phyloP scores from a whole-genome alignment of 2,888 invertebrate genomes.

The Desoria tigrina region DNA sequence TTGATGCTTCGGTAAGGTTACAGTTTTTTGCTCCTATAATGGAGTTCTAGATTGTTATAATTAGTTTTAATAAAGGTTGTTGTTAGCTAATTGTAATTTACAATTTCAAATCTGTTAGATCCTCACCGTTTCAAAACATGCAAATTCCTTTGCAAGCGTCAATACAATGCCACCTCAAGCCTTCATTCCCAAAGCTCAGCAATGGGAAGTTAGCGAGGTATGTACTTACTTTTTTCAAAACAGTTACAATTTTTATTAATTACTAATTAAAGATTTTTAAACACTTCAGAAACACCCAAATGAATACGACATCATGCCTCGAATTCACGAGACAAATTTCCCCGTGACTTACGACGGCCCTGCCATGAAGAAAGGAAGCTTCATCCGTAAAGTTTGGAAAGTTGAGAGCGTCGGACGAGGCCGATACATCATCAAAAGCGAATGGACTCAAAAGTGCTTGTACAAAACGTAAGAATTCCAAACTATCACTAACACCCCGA shows the following conservation, averaged over 20 bases:
- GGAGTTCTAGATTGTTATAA: not conserved
- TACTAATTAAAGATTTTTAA: not conserved
- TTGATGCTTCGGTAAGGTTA: conserved; percentile 41
- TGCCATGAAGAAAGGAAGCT: conserved; percentile 40
- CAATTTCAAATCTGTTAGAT: no score
- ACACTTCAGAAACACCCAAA: conserved; percentile 35
- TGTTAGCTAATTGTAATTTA: not conserved
- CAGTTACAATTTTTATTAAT: not conserved
- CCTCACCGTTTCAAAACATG: conserved; percentile 38
- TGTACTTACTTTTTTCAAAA: not conserved
- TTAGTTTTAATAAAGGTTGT: not conserved
- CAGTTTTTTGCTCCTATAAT: not conserved
- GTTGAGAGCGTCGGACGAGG: conserved; percentile 44
- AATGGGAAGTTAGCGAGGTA: conserved; percentile 43
- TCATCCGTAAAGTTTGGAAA: conserved; percentile 44
- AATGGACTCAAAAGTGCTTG: conserved; percentile 42
- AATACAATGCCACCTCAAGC: conserved; percentile 38
- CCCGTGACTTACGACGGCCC: conserved; percentile 41
- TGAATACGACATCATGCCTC: conserved; percentile 42
- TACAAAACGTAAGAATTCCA: conserved; percentile 39
- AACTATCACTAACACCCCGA: not conserved
- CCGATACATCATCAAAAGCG: conserved; percentile 38
- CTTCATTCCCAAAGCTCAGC: conserved; percentile 45
- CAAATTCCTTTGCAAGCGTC: conserved; percentile 39
- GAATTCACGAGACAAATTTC: conserved; percentile 40